Evolutionary conservation across 2,113 vertebrate genomes (phyloP).

Genomic region (Andinoacara biseriatus): DNA sequence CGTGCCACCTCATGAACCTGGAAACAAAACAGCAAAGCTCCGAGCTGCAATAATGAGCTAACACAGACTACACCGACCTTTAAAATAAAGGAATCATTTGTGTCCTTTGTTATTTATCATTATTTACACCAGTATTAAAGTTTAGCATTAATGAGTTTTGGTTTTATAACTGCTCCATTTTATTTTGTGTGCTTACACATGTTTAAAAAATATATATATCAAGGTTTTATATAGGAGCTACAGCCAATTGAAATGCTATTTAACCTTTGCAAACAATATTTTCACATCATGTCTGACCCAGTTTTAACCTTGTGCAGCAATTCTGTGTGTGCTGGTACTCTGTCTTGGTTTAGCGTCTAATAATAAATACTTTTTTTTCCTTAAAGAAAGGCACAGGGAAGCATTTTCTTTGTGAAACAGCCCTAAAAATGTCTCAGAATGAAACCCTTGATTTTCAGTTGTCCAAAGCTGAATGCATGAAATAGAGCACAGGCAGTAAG

Average conservation of each 20-base stretch:
- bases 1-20: rapidly evolving
- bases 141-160: background rate
- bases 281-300: background rate
- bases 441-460: background rate
- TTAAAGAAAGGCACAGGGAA: background rate
- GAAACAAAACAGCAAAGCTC: background rate
- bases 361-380: background rate
- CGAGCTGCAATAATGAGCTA: background rate
- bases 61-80: background rate
- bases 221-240: background rate
- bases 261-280: background rate
- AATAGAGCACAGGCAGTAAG: background rate
- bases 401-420: background rate
- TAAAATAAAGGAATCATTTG: background rate
- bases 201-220: background rate
- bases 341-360: background rate
- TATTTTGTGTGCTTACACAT: background rate
- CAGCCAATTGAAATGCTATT: background rate
- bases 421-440: background rate
- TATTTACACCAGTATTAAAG: background rate
- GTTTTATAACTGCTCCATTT: background rate
- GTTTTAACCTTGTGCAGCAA: background rate
- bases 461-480: background rate
- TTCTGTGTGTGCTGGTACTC: rapidly evolving
- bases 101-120: background rate